These are phyloP conservation scores for Hipparchia sbordonii DNA, from an alignment of 2,888 invertebrate species.

Conservation along the genomic window DNA sequence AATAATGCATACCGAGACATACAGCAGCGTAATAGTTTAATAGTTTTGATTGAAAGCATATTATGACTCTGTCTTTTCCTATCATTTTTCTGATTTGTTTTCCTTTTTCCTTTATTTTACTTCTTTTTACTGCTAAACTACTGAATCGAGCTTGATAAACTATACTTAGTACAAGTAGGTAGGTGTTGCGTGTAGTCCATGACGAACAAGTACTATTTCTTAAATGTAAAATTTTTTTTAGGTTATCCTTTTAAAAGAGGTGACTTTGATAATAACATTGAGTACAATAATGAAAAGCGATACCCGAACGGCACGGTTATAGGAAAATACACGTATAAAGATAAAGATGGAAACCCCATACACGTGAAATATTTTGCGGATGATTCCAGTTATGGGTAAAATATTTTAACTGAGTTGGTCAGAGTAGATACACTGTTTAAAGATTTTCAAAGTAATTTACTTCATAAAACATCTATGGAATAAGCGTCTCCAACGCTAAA, in stretches of 20 bases:
- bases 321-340: slow-evolving; percentile 87
- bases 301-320: slow-evolving; percentile 86
- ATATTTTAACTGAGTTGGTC: not conserved
- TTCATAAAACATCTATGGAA: not conserved
- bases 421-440: not conserved
- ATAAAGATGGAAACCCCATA: slow-evolving; percentile 85
- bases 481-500: not conserved
- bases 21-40: too few relatives aligned
- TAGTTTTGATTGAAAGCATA: too few relatives aligned
- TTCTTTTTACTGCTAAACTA: too few relatives aligned
- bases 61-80: too few relatives aligned
- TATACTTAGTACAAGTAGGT: too few relatives aligned
- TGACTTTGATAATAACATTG: slow-evolving; percentile 37
- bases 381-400: slow-evolving; percentile 84
- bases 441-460: not conserved
- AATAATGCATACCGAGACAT: too few relatives aligned
- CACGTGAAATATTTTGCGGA: slow-evolving; percentile 87
- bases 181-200: too few relatives aligned
- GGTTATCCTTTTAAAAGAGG: slow-evolving; percentile 52
- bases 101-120: too few relatives aligned
- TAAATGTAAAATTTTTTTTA: slow-evolving; percentile 36
- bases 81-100: too few relatives aligned
- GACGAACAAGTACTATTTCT: too few relatives aligned
- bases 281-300: slow-evolving; percentile 83
- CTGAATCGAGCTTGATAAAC: too few relatives aligned